Evolutionary conservation across 64 coral and sea anemone species (phyloP), one percentile per base, ranked within the genome.

Genomic region (Cladopsammia gracilis): DNA sequence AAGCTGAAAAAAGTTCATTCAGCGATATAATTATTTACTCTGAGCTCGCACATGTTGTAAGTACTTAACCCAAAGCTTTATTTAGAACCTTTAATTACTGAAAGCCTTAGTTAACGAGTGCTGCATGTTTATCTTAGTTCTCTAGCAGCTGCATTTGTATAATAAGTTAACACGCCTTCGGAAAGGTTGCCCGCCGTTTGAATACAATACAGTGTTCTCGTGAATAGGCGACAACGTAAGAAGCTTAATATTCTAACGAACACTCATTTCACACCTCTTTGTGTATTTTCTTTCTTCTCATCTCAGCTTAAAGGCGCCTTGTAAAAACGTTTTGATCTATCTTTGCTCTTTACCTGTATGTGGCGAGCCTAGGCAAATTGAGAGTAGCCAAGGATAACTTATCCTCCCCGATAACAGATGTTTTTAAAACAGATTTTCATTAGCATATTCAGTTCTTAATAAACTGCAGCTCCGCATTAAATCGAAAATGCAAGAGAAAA

Each of bases 151-250:
- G 79, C 46, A 24, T 47, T 49, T 11, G 34, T 34, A 12, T 83
- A 83, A 83, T 83, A 60, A 83, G 60, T 83, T 83, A 83, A 83
- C 79, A 83, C 79, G 61, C 79, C 79, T 83, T 83, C 13, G 45
- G 4, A 5, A 49, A 48, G 44, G 60, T 20, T 47, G 20, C 79
- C 79, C 45, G 19, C 61, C 79, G 79, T 23, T 83, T 13, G 44
- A 42, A 64, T 19, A 83, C 79, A 83, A 83, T 66, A 14, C 59
- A 5, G 44, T 67, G 45, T 67, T 83, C 54, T 62, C 14, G 12
- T 82, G 79, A 83, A 83, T 83, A 83, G 79, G 26, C 52, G 62
- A 83, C 69, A 62, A 83, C 25, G 49, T 22, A 45, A 58, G 44
- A 83, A 62, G 43, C 9, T 62, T 83, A 83, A 83, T 83, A 66